Evolutionary conservation across 2,888 invertebrate genomes (phyloP), one percentile per base, ranked within the genome.

Genomic region (Gari tellinella): DNA sequence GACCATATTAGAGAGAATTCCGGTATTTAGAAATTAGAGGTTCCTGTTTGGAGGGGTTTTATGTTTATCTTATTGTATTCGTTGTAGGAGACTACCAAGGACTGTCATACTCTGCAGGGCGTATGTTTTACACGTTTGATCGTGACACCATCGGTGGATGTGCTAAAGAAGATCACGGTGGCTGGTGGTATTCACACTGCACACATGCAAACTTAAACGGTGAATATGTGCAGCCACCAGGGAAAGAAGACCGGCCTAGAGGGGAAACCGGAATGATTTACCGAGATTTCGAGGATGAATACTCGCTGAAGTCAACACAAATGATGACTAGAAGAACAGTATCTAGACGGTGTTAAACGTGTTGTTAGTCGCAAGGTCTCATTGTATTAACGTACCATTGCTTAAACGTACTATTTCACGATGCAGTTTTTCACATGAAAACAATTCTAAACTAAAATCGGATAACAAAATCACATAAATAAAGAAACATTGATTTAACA

Each of bases 141-240:
- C 43, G 31, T n/a, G 55, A 53, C 17, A 14, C 25, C 10, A 19
- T 7, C 19, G 14, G 21, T 21, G 43, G 53, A 25, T 63, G 63
- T 55, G 45, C 55, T 2, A 38, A 12, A 21, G 45, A 21, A 19
- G 53, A 53, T 23, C 53, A 63, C n/a, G 63, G 63, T 17, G 63
- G 63, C 1, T 63, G 63, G 63, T 63, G 63, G 63, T 63, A 53
- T 25, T 14, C n/a, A 21, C 25, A 45, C 37, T 63, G 63, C 43
- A 53, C 63, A 1, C 25, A 55, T 17, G 63, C 55, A 10, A 53
- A 63, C 25, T 38, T 63, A 21, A 63, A 63, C 38, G 63, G 63
- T 4, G 12, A 31, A 19, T 63, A 63, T 19, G 45, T 45, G 12
- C 31, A 48, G 3, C 64, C 64, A 12, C 31, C 31, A 10, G 31